Evolutionary conservation across 2,797 vertebrate genomes (phyloP), one percentile per base, ranked within the genome.

Genomic region (Phylloscopus collybita): DNA sequence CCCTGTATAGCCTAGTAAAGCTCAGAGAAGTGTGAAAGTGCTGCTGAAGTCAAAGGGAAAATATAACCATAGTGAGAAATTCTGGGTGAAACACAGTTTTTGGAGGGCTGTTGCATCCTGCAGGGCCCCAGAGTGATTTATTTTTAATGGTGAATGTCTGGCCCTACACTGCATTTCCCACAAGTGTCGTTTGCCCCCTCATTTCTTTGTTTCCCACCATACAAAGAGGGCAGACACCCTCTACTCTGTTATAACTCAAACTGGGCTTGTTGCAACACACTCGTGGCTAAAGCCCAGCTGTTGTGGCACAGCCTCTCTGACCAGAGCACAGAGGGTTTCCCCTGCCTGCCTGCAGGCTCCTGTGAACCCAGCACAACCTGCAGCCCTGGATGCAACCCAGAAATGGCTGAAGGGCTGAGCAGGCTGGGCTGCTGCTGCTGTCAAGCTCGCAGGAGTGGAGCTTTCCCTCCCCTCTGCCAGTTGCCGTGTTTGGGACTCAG

Each of bases 311-410:
- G 83, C 51, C 80, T 66, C 72, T 73, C 71, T 60, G 60, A 42
- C 36, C 32, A 42, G 36, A 14, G 49, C 64, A 50, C 79, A 36
- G 47, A 76, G 29, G 34, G 30, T 22, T 80, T 51, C 6, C 29
- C 36, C 12, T 5, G 1, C 6, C 19, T n/a, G 16, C 32, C 57
- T 61, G 40, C 57, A n/a, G 75, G 47, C 29, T 78, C 40, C 76
- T 0, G 1, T 5, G 11, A 79, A 26, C 64, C 20, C 4, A 4
- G 9, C 1, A 5, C 18, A 74, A 13, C 26, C 60, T 53, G 64
- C 51, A 78, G 6, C 72, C 16, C 53, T 49, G 30, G 30, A 10
- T 66, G 65, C 61, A 72, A 5, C 73, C 45, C 65, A 40, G 42
- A 36, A 66, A 53, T 5, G 7, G 65, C 16, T 30, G 34, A 38